Conservation (phyloP, 2,797 vertebrate genomes). For the Meda fulgida region DNA sequence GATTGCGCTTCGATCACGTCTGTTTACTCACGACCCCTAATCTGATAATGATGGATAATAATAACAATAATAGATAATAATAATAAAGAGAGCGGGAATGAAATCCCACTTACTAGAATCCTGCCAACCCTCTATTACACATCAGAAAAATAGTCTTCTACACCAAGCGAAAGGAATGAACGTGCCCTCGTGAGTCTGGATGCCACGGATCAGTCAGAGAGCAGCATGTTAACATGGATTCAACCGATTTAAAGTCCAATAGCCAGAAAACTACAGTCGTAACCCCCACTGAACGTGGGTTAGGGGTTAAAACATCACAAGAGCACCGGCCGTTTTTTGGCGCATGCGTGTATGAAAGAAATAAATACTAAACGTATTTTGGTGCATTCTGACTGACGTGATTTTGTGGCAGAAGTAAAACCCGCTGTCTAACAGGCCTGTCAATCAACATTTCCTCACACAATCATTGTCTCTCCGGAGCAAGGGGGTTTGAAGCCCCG, state of each 20-base stretch:
- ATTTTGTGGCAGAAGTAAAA: conserved; percentile 73
- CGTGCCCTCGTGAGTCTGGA: background rate
- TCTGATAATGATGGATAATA: background rate
- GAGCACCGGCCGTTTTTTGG: conserved; percentile 74
- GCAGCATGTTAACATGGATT: conserved; percentile 28
- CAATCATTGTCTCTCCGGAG: conserved; percentile 2
- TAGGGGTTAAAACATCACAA: conserved; percentile 86
- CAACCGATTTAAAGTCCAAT: conserved; percentile 66
- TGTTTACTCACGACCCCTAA: background rate
- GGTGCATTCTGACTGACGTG: conserved; percentile 71
- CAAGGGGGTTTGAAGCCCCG: conserved; percentile 13
- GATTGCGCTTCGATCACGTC: conserved; percentile 10
- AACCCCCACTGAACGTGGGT: conserved; percentile 78
- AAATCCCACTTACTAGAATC: conserved; percentile 4
- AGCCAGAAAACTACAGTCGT: conserved; percentile 77
- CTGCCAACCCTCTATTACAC: conserved; percentile 26
- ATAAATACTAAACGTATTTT: no score
- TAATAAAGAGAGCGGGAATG: background rate
- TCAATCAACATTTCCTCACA: conserved; percentile 58
- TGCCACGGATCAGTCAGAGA: conserved; percentile 20
- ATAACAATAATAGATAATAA: background rate
- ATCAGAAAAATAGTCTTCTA: conserved; percentile 28
- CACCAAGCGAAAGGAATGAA: background rate
- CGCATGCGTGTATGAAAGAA: background rate
- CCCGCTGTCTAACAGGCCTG: conserved; percentile 83